Conservation (phyloP, 2,113 vertebrate genomes). For the Barnardius zonarius region DNA sequence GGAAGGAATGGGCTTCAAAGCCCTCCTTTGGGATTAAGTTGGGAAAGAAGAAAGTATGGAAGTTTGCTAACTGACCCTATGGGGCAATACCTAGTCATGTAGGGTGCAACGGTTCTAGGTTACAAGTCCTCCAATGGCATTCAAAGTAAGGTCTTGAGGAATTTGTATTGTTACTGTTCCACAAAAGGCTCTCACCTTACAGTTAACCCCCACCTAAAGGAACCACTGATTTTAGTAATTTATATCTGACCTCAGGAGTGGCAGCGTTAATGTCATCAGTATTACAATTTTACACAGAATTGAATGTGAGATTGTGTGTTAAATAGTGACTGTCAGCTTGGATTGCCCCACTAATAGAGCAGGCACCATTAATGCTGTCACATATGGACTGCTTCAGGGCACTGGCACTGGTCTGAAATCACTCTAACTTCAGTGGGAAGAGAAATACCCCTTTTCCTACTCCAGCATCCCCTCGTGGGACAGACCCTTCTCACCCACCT, state of each 20-base stretch:
- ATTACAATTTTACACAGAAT: slow-evolving; percentile 77
- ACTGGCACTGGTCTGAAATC: background rate
- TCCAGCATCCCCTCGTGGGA: background rate
- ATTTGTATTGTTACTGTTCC: background rate
- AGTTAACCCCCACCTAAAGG: background rate
- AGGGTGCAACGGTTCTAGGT: background rate
- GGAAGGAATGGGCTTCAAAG: background rate
- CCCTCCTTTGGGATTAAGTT: background rate
- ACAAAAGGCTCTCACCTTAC: background rate
- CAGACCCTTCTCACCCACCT: background rate
- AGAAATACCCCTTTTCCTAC: background rate
- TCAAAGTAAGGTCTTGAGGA: background rate
- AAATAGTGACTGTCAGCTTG: slow-evolving; percentile 65
- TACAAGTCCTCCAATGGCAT: background rate
- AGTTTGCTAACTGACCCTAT: background rate
- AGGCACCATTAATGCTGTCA: slow-evolving; percentile 56
- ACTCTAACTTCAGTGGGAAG: background rate
- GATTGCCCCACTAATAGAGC: slow-evolving; percentile 67
- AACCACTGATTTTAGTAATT: background rate
- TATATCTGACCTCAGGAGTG: slow-evolving; percentile 46
- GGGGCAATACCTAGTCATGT: accelerated
- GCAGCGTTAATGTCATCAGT: slow-evolving; percentile 69
- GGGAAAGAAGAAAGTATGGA: background rate
- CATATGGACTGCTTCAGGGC: slow-evolving; percentile 60
- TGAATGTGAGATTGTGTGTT: slow-evolving; percentile 77